Evolutionary conservation across 2,888 invertebrate species (phyloP), one percentile per base, ranked within the genome.

Genomic region (Agrochola litura): DNA sequence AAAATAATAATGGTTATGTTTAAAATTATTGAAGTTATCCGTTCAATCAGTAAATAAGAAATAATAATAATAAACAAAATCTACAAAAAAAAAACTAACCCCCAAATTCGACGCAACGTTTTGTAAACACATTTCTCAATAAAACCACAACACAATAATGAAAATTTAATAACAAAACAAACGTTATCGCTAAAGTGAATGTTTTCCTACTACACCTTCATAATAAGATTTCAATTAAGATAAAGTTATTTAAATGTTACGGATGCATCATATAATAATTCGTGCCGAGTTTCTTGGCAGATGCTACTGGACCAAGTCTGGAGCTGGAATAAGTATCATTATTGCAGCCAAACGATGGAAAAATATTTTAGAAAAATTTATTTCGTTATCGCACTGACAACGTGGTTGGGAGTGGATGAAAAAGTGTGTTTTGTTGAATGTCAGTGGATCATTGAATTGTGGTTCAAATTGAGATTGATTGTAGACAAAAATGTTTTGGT

Each of bases 141-240:
- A 54, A 61, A 76, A 75, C 65, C 73, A 81, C 71, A 30, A 61
- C 76, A 66, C 68, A 78, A 74, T 79, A 69, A 72, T 77, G 65
- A 70, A 74, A 76, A 82, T 64, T 63, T 63, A 69, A 77, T 73
- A 86, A 77, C 73, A 79, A 84, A 81, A 81, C 76, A 71, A 82
- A 68, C 65, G 69, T 60, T 81, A 75, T 69, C 60, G 73, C 75
- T 80, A 84, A 89, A 85, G 77, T 83, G 80, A 89, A 83, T 79
- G 88, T 88, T 79, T 81, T 80, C 79, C 85, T 79, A 73, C 71
- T 73, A 79, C 74, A 80, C 82, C 74, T 83, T 79, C 76, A 88
- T 89, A 88, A 90, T 90, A 91, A 92, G 92, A 94, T 94, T 93
- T 92, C 92, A 92, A 93, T 93, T 93, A 92, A 92, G 93, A 94